phyloP scores from a whole-genome alignment of 2,888 invertebrate species.

The Phlogophora meticulosa region DNA sequence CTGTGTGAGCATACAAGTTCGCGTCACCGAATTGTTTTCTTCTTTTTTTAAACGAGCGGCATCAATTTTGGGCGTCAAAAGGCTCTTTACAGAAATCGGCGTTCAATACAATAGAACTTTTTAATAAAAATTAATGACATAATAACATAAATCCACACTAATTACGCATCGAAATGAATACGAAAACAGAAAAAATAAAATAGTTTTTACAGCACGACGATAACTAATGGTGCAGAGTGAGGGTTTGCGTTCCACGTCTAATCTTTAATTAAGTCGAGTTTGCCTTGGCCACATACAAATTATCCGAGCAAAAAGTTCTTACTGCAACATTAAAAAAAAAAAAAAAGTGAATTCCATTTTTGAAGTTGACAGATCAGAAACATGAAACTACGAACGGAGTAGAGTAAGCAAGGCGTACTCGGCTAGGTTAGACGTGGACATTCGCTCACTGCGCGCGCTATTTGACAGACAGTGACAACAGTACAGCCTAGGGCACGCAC shows the following conservation, averaged over 20 bases:
- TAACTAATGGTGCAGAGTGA: conserved; percentile 90
- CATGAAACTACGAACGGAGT: conserved; percentile 33
- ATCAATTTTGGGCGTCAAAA: conserved; percentile 74
- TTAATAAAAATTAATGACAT: conserved; percentile 82
- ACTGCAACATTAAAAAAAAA: conserved; percentile 35
- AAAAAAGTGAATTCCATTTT: neutral
- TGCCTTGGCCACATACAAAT: conserved; percentile 68
- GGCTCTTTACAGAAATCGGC: conserved; percentile 87
- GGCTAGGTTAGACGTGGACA: conserved; percentile 82
- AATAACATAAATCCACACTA: conserved; percentile 89
- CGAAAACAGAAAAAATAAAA: conserved; percentile 87
- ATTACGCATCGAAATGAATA: conserved; percentile 89
- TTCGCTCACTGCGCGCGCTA: conserved; percentile 88
- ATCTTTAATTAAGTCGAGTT: conserved; percentile 75
- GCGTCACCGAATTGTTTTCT: conserved; percentile 75
- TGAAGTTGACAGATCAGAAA: neutral
- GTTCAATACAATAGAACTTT: conserved; percentile 66
- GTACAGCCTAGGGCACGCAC: conserved; percentile 91
- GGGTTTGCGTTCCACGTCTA: conserved; percentile 83
- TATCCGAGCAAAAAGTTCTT: conserved; percentile 24
- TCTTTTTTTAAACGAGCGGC: conserved; percentile 52
- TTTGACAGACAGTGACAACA: conserved; percentile 90
- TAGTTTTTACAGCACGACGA: conserved; percentile 90
- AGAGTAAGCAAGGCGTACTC: conserved; percentile 67
- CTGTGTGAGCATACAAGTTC: conserved; percentile 79